These are phyloP conservation scores for Aleiodes sp. DNA, from an alignment of 1,140 invertebrate species.

Conservation along the genomic window DNA sequence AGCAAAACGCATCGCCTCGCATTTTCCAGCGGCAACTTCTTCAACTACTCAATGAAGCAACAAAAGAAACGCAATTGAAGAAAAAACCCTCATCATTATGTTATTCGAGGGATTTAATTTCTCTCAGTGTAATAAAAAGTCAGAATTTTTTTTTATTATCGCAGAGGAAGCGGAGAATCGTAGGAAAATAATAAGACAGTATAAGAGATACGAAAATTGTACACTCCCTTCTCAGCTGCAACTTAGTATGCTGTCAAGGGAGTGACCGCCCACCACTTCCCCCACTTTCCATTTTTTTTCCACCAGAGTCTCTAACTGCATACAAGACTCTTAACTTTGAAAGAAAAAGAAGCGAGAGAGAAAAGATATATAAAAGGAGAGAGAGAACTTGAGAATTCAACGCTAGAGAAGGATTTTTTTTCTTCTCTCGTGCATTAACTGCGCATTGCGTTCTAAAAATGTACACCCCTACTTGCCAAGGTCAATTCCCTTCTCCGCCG, in stretches of 20 bases:
- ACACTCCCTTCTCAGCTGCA: slow-evolving; percentile 10
- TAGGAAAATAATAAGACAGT: background rate
- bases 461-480: slow-evolving; percentile 23
- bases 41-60: too few relatives aligned
- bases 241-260: slow-evolving; percentile 15
- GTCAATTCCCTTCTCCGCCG: slow-evolving; percentile 19
- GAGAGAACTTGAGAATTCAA: background rate
- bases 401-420: background rate
- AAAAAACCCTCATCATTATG: too few relatives aligned
- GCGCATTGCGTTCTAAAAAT: slow-evolving; percentile 4
- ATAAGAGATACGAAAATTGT: background rate
- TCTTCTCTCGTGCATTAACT: background rate
- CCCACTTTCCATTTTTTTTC: too few relatives aligned
- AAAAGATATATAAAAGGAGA: background rate
- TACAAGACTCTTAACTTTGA: background rate
- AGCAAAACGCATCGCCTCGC: too few relatives aligned
- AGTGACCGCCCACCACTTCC: background rate
- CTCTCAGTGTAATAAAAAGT: too few relatives aligned
- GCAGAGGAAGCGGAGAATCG: background rate
- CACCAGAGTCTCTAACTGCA: background rate
- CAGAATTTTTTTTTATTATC: background rate
- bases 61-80: too few relatives aligned
- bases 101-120: too few relatives aligned
- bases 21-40: too few relatives aligned
- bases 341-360: background rate